These are phyloP conservation scores for Cephus pygmeus DNA, from an alignment of 2,888 invertebrate species.

Conservation along the genomic window DNA sequence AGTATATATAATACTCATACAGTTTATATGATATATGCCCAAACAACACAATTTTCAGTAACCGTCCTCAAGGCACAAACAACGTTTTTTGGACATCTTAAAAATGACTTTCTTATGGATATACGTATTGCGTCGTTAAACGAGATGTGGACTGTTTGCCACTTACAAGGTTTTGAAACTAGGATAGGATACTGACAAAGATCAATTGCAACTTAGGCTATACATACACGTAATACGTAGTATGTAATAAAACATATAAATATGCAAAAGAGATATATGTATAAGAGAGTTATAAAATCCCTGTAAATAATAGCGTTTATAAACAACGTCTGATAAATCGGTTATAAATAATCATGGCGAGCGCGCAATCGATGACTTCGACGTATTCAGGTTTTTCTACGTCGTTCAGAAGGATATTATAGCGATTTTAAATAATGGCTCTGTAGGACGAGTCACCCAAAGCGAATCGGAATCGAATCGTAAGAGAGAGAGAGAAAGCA, in stretches of 20 bases:
- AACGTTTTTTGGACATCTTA: not conserved
- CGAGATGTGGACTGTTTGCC: not conserved
- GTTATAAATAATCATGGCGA: not conserved
- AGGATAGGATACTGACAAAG: constrained; percentile 16
- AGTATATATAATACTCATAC: too few relatives aligned
- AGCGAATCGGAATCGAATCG: not conserved
- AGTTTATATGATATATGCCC: too few relatives aligned
- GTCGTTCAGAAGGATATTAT: not conserved
- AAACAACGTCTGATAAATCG: not conserved
- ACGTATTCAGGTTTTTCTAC: not conserved
- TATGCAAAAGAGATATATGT: too few relatives aligned
- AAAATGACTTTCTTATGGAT: not conserved
- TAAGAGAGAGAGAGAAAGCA: not conserved
- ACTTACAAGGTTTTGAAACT: constrained; percentile 48
- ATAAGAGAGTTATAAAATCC: too few relatives aligned
- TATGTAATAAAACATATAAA: too few relatives aligned
- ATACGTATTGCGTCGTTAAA: not conserved
- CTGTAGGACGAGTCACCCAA: not conserved
- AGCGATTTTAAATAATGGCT: not conserved
- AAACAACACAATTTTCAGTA: too few relatives aligned
- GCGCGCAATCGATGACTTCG: not conserved
- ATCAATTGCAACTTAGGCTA: too few relatives aligned
- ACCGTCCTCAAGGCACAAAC: too few relatives aligned
- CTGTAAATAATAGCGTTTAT: too few relatives aligned
- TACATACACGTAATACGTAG: too few relatives aligned